These are phyloP conservation scores for Sesamia nonagrioides DNA, from an alignment of 1,140 invertebrate genomes.

Conservation along the genomic window DNA sequence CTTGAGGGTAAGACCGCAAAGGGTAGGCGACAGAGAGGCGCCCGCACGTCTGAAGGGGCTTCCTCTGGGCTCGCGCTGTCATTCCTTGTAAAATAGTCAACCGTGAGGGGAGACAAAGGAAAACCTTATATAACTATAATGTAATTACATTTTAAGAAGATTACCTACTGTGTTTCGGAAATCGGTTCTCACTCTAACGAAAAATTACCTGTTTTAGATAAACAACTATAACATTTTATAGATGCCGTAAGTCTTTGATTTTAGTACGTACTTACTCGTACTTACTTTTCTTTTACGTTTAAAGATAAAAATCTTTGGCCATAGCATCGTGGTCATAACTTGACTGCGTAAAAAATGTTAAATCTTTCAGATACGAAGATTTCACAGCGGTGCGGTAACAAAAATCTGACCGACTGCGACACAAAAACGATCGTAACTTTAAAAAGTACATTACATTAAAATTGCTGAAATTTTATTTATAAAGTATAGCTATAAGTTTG, in stretches of 20 bases:
- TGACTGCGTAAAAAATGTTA: slow-evolving; percentile 25
- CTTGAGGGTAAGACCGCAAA: slow-evolving; percentile 67
- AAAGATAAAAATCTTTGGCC: slow-evolving; percentile 25
- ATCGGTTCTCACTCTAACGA: not conserved
- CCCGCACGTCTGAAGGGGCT: slow-evolving; percentile 59
- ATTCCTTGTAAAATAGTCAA: slow-evolving; percentile 53
- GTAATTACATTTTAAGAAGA: slow-evolving; percentile 27
- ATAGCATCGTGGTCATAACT: slow-evolving; percentile 22
- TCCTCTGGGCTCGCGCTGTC: slow-evolving; percentile 57
- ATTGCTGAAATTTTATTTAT: not conserved
- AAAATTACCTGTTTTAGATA: not conserved
- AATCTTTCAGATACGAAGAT: slow-evolving; percentile 18
- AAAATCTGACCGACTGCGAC: slow-evolving; percentile 6
- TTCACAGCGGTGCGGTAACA: slow-evolving; percentile 10
- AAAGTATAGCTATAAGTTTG: slow-evolving; percentile 32
- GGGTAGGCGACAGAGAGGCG: slow-evolving; percentile 62
- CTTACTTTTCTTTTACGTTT: slow-evolving; percentile 21
- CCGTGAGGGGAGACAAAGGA: slow-evolving; percentile 21
- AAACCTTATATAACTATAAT: slow-evolving; percentile 29
- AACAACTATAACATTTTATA: not conserved
- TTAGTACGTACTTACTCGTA: not conserved
- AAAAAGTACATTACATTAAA: slow-evolving; percentile 19
- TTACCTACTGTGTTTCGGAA: not conserved
- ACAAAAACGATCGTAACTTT: slow-evolving; percentile 13
- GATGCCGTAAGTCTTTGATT: slow-evolving; percentile 9